Evolutionary conservation across 2,888 invertebrate genomes (phyloP), one percentile per base, ranked within the genome.

Genomic region (Cartodere bifasciata): DNA sequence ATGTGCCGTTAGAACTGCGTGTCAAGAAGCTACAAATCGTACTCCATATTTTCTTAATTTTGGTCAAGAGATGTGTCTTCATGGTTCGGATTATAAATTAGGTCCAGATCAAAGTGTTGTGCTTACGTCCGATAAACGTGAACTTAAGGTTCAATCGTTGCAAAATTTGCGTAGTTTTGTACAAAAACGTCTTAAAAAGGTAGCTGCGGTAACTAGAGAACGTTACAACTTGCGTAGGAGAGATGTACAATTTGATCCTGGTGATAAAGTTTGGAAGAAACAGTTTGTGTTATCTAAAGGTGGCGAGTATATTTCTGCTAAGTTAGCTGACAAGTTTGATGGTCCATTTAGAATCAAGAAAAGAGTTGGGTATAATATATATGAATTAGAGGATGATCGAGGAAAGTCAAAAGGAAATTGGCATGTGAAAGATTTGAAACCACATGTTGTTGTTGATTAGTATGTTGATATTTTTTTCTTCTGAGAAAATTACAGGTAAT

Each of bases 31-130:
- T 2, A 44, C 41, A 2, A 30, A 29, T 1, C 23, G 28, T n/a
- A 35, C 37, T 3, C 40, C 38, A 0, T 38, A 36, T 31, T 42
- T 40, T 24, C 16, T 41, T 3, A 36, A 38, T 34, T 42, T 42
- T 13, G 42, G 41, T 17, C 28, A 23, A 10, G 38, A 42, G 21
- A 34, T 42, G 30, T 7, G 22, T 4, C 23, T 37, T 10, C 6
- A 26, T 13, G 38, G 35, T n/a, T 7, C 10, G 12, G 20, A 29
- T 1, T 27, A 30, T 3, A n/a, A n/a, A n/a, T n/a, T n/a, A n/a
- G n/a, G n/a, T n/a, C n/a, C n/a, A n/a, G n/a, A n/a, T n/a, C n/a
- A n/a, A n/a, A n/a, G n/a, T n/a, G n/a, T n/a, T n/a, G n/a, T n/a
- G n/a, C n/a, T n/a, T n/a, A n/a, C n/a, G n/a, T n/a, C n/a, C n/a